Evolutionary conservation across 2,113 vertebrate genomes (phyloP).

Genomic region (Trichechus manatus): DNA sequence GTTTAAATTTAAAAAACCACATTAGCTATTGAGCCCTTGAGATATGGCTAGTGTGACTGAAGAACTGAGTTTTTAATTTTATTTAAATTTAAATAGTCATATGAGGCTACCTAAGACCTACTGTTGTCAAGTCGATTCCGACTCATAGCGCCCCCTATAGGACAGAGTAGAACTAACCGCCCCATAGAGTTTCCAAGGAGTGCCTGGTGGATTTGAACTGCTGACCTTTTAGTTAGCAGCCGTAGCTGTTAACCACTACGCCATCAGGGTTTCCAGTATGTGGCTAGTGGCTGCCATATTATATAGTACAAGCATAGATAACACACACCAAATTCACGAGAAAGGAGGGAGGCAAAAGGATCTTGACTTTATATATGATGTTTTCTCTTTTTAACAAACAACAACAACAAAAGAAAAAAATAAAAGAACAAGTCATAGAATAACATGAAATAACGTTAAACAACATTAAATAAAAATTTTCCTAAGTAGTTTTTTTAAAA

Average conservation of each 20-base stretch:
- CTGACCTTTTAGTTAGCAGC: no score
- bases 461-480: conserved; percentile 3
- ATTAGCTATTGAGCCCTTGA: background rate
- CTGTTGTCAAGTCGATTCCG: no score
- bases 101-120: no score
- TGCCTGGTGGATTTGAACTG: background rate
- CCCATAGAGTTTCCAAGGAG: no score
- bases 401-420: background rate
- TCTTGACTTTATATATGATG: conserved; percentile 2
- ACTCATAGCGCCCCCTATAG: no score
- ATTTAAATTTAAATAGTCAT: background rate
- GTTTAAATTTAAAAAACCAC: background rate
- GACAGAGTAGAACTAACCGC: no score
- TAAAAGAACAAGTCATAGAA: background rate
- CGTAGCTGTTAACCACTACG: no score
- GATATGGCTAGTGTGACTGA: conserved; percentile 4
- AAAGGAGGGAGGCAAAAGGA: background rate
- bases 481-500: background rate
- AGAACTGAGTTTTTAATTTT: conserved; percentile 20
- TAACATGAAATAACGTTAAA: background rate
- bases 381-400: conserved; percentile 1
- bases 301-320: background rate
- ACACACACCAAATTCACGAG: background rate
- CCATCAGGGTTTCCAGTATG: background rate
- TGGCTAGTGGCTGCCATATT: background rate